Conservation (phyloP, 2,888 invertebrate species). For the Melinaea marsaeus region DNA sequence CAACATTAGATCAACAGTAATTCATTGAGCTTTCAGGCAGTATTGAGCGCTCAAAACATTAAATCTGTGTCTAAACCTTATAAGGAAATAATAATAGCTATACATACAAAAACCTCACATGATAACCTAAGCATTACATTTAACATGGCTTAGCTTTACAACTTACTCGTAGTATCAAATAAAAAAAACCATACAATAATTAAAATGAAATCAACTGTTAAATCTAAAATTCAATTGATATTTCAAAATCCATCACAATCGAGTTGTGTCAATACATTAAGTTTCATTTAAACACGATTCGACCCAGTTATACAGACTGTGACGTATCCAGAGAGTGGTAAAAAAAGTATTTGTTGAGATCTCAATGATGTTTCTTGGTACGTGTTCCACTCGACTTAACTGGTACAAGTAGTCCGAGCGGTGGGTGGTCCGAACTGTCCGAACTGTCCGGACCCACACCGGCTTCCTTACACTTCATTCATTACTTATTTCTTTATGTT, state of each 20-base stretch:
- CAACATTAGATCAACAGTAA: too few species aligned
- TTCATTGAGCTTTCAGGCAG: too few species aligned
- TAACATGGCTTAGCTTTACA: background rate
- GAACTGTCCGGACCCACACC: too few species aligned
- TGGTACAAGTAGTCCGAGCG: conserved; percentile 49
- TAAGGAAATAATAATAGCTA: too few species aligned
- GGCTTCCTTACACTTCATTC: conserved; percentile 25
- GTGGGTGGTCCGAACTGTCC: conserved; percentile 59
- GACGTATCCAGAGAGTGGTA: conserved; percentile 49
- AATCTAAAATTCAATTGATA: background rate
- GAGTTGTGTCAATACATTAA: conserved; percentile 39
- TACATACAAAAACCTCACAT: background rate
- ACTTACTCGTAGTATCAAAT: background rate
- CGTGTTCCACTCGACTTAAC: conserved; percentile 61
- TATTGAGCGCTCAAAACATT: too few species aligned
- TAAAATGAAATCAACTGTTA: background rate
- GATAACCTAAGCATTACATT: background rate
- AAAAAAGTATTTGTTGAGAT: conserved; percentile 45
- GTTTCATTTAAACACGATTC: conserved; percentile 57
- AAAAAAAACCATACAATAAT: background rate
- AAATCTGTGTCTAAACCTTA: too few species aligned
- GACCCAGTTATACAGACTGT: conserved; percentile 49
- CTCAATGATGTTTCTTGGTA: conserved; percentile 61
- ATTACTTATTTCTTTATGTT: conserved; percentile 1
- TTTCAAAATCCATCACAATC: conserved; percentile 21